A percentile compares a stretch with the other conserved stretches of the same genome.
Evolutionary conservation across 2,113 vertebrate genomes (phyloP).

Genomic region (Grallaria varia): DNA sequence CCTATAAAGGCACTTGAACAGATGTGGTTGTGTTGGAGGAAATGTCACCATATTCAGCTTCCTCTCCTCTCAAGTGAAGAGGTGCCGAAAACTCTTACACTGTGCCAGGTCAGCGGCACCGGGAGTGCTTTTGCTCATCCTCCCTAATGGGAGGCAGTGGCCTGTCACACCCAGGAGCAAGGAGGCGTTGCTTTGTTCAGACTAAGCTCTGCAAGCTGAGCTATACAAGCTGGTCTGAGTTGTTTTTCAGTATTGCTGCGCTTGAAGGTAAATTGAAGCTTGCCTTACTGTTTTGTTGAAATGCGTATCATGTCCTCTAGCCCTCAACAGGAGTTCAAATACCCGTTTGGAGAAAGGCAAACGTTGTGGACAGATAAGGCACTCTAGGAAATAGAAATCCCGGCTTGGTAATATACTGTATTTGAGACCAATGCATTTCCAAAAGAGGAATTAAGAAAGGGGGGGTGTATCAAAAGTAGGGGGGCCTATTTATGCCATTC

Average conservation of each 20-base stretch:
- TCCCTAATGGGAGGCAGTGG: neutral
- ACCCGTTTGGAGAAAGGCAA: fast-evolving
- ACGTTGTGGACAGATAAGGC: neutral
- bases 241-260: neutral
- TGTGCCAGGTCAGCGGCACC: fast-evolving
- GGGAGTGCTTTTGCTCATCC: neutral
- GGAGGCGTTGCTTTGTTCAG: fast-evolving
- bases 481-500: neutral
- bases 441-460: neutral
- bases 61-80: neutral
- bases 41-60: neutral
- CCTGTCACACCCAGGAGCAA: neutral
- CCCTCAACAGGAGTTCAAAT: neutral
- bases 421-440: neutral
- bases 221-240: neutral
- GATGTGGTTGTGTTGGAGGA: neutral
- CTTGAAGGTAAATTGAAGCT: neutral
- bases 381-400: neutral
- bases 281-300: neutral
- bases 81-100: fast-evolving
- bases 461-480: fast-evolving
- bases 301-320: fast-evolving
- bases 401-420: too few species aligned
- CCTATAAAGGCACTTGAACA: neutral
- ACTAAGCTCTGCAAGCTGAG: neutral